phyloP scores from a whole-genome alignment of 2,113 vertebrate species.

The Mesitornis unicolor region DNA sequence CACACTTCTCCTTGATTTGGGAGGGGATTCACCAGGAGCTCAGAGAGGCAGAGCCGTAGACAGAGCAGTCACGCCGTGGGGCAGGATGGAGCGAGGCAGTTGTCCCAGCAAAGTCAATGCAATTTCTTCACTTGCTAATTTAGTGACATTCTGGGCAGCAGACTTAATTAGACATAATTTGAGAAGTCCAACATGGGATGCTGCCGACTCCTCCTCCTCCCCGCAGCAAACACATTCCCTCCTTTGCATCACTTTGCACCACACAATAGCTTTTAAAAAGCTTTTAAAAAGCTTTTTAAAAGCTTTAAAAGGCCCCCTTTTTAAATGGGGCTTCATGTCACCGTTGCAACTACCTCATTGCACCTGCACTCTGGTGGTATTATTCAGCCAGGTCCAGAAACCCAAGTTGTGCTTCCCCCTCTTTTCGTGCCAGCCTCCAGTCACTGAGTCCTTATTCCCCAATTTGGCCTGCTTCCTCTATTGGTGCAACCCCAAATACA shows the following conservation, averaged over 20 bases:
- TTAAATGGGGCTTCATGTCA: not conserved
- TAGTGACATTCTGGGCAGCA: not conserved
- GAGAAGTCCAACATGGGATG: not conserved
- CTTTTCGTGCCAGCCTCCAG: not conserved
- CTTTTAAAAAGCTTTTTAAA: no score
- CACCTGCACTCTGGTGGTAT: fast-evolving
- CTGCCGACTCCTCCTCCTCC: not conserved
- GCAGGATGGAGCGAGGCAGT: not conserved
- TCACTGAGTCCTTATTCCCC: fast-evolving
- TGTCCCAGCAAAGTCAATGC: not conserved
- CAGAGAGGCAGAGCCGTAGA: not conserved
- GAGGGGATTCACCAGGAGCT: not conserved
- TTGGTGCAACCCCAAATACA: not conserved
- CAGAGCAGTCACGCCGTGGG: fast-evolving
- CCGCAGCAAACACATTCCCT: fast-evolving
- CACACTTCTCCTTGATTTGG: not conserved
- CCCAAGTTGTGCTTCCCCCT: fast-evolving
- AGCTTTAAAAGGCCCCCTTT: no score
- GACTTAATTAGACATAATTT: not conserved
- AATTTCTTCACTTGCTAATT: constrained; percentile 9
- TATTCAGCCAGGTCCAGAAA: not conserved
- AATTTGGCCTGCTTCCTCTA: not conserved
- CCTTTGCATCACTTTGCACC: fast-evolving
- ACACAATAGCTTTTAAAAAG: no score
- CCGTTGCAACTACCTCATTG: no score